Evolutionary conservation across 2,797 vertebrate species (phyloP).

Genomic region (Octomys mimax): DNA sequence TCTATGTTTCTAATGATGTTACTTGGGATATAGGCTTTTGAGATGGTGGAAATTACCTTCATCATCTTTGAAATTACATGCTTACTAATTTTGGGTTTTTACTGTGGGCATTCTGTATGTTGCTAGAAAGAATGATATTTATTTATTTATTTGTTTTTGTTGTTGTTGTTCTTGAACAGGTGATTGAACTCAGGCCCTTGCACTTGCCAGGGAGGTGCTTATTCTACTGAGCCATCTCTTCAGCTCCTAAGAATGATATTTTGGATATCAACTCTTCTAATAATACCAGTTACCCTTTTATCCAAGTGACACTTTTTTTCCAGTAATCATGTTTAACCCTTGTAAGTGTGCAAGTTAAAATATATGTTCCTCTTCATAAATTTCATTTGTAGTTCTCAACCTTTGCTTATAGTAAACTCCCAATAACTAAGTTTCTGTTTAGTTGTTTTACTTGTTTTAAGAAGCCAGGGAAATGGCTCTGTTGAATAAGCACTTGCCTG

Average conservation of each 20-base stretch:
- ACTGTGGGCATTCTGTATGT: background rate
- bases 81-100: background rate
- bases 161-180: too few species aligned
- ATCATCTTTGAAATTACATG: background rate
- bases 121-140: background rate
- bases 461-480: too few species aligned
- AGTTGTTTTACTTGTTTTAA: too few species aligned
- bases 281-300: background rate
- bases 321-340: background rate
- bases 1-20: background rate
- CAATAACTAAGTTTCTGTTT: background rate
- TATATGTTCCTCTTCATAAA: constrained; percentile 11
- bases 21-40: background rate
- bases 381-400: background rate
- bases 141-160: too few species aligned
- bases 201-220: too few species aligned
- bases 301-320: constrained; percentile 15
- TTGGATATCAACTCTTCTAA: background rate
- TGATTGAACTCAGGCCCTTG: too few species aligned
- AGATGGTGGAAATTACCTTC: background rate
- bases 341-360: constrained; percentile 5
- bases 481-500: too few species aligned
- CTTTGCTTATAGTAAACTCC: background rate
- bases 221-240: too few species aligned
- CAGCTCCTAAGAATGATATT: background rate